phyloP scores from a whole-genome alignment of 53 echinoderm and acorn worm genomes.

The Holothuria scabra region DNA sequence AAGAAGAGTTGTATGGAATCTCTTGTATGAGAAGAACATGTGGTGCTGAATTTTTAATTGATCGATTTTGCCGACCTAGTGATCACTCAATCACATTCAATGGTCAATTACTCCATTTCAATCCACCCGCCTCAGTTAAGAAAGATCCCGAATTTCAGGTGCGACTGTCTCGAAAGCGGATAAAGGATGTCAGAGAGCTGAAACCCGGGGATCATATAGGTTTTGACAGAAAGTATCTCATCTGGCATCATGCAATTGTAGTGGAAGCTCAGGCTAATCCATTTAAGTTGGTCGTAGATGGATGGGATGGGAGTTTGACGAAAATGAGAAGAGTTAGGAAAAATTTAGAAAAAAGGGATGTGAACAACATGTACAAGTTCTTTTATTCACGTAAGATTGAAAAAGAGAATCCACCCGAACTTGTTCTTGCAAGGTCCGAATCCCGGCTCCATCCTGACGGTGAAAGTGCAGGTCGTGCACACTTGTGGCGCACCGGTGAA shows the following conservation, averaged over 20 bases:
- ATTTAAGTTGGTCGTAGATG: neutral
- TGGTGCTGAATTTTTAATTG: neutral
- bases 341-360: neutral
- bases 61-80: neutral
- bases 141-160: slow-evolving; percentile 21
- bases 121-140: neutral
- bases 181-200: neutral
- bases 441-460: neutral
- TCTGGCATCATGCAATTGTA: slow-evolving; percentile 30
- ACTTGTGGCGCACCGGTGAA: neutral
- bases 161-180: neutral
- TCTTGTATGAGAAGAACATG: slow-evolving; percentile 9
- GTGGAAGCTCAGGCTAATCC: neutral
- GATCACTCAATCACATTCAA: neutral
- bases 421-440: neutral
- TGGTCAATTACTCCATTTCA: neutral
- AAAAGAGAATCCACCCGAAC: neutral
- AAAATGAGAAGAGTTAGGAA: neutral
- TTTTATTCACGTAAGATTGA: neutral
- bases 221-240: neutral
- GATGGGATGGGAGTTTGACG: neutral
- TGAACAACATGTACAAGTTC: neutral
- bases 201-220: slow-evolving; percentile 13
- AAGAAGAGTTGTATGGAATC: neutral
- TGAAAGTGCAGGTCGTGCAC: neutral